Base-by-base conservation (phyloP, 2,888 invertebrate species). In the Ormyrus rosae region DNA sequence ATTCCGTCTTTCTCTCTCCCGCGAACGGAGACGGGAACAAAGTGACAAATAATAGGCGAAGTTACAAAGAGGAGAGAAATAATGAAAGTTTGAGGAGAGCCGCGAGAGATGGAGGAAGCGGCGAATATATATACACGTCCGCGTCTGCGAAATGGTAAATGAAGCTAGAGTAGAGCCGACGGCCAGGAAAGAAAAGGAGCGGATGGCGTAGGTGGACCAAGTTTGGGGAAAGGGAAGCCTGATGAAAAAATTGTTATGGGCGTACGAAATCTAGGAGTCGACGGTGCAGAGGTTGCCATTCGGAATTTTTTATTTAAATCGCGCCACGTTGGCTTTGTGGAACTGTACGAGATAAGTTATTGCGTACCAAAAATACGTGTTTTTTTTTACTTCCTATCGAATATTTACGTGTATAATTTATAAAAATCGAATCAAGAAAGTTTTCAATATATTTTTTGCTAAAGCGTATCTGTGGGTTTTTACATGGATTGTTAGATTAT, bases 181-280 rank as follows among this genome's bases (percentile, higher is more conserved):
- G 53, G 11, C 19, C 13, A 19, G 69, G 46, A 71, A 75, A 75
- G 70, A 80, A 75, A 80, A 71, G 75, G 75, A 75, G 53, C 81
- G 81, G 81, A 81, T 74, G 81, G 78, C 78, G 78, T 81, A 74
- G 78, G 81, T 81, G 78, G 73, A 0, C 46, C 7, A 13, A 55
- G 46, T 50, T 10, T 48, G 76, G 48, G 69, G 76, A 73, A 73
- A 63, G 77, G 68, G 53, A 73, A 73, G 2, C 0, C n/a, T 46
- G 72, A 72, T 64, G 72, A 72, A 77, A 80, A 77, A 80, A 80
- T 75, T 67, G 61, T 71, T 71, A 78, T 19, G 19, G 58, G 53
- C 65, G 13, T 53, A 76, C 67, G 50, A 76, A 80, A 70, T 78
- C 67, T 71, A n/a, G 61, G 55, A 64, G 69, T n/a, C 19, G 19